phyloP scores from a whole-genome alignment of 2,888 invertebrate genomes.

The Apodemia mormo region DNA sequence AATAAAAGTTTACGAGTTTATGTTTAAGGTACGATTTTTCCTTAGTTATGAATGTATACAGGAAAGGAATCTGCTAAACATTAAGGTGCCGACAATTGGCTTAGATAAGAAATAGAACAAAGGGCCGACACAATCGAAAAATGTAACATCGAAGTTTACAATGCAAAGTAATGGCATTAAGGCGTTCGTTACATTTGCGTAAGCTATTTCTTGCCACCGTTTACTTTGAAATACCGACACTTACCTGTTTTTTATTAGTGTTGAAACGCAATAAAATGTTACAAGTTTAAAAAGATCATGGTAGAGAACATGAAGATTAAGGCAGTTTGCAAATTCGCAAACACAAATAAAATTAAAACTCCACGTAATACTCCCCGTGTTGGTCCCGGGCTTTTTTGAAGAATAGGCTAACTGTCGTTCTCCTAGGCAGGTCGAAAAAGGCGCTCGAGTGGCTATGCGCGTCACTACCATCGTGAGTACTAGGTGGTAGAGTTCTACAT shows the following conservation, averaged over 20 bases:
- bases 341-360: no score
- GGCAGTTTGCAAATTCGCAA: no score
- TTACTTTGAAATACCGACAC: conserved; percentile 53
- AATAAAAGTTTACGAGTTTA: neutral
- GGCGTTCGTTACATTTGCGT: conserved; percentile 42
- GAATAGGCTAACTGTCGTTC: no score
- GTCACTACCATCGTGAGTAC: no score
- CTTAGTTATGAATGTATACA: conserved; percentile 21
- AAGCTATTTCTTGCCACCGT: conserved; percentile 59
- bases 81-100: conserved; percentile 51
- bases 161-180: conserved; percentile 58
- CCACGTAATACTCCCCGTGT: no score
- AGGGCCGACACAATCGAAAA: conserved; percentile 50
- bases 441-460: no score
- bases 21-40: neutral
- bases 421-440: no score
- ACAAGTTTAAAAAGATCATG: neutral
- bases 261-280: neutral
- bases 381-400: no score
- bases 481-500: no score
- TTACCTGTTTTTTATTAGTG: neutral
- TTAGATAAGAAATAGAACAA: conserved; percentile 49
- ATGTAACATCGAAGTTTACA: conserved; percentile 52
- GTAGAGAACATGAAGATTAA: neutral
- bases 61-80: conserved; percentile 28